Evolutionary conservation across 2,888 invertebrate species (phyloP), one percentile per base, ranked within the genome.

Genomic region (Catocala sponsa): DNA sequence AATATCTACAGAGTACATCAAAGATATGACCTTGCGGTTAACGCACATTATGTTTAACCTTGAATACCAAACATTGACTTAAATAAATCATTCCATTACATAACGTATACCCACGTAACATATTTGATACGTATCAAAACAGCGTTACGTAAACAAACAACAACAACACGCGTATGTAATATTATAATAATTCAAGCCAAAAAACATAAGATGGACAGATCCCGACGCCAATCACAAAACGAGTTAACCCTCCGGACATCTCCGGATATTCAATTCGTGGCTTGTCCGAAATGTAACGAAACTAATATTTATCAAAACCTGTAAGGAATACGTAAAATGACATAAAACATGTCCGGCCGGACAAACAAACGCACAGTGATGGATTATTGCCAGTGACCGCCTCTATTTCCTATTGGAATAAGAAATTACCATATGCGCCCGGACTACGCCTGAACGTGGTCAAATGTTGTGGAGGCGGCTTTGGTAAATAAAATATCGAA

Each of bases 271-370:
- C 94, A 94, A 94, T 94, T 91, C 90, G 86, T 87, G 85, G 83
- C 90, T 88, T 91, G 91, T 92, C 94, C 89, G 82, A 92, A 92
- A 84, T 89, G 74, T 83, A 84, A 80, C 86, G 84, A 86, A 93
- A 94, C 94, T 94, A 93, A 94, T 94, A 94, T 94, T 92, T 94
- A 94, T 94, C 94, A 94, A 91, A 91, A 90, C 93, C 91, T 93
- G 94, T 89, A 88, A 93, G 93, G 94, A 94, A 94, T 94, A 93
- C 93, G 85, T 88, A 94, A 94, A 91, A 89, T 89, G 91, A 91
- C 92, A 91, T 89, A 91, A 90, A 92, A 91, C 90, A 91, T 86
- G 89, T 81, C 87, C 83, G 83, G 76, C 80, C 81, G 82, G 85
- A 85, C 89, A 85, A 88, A 92, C 91, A 91, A 91, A 91, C 82